Evolutionary conservation across 2,113 vertebrate species (phyloP).

Genomic region (Marmota flaviventris): DNA sequence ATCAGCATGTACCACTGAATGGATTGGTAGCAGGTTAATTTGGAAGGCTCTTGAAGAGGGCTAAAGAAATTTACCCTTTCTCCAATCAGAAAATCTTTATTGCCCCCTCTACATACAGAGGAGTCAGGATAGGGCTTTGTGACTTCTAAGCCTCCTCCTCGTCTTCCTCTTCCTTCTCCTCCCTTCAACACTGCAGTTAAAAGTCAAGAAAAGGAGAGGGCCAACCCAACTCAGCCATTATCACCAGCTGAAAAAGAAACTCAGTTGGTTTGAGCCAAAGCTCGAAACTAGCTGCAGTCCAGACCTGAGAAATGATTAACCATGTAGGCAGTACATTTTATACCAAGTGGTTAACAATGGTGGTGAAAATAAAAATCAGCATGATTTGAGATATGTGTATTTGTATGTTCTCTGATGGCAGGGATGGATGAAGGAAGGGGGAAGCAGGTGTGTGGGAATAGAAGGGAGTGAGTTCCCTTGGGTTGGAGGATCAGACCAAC

Average conservation of each 20-base stretch:
- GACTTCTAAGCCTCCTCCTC: not conserved
- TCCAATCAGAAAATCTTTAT: not conserved
- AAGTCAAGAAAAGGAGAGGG: not conserved
- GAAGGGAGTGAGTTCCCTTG: not conserved
- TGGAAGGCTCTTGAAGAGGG: not conserved
- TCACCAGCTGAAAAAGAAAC: fast-evolving
- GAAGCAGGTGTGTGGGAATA: not conserved
- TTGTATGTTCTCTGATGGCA: not conserved
- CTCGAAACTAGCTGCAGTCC: not conserved
- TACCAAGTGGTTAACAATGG: not conserved
- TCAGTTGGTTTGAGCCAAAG: not conserved
- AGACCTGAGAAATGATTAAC: not conserved
- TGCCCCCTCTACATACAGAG: no score
- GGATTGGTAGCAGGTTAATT: not conserved
- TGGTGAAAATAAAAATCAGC: not conserved
- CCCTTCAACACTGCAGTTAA: not conserved
- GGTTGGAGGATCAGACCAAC: not conserved
- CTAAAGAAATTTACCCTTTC: not conserved
- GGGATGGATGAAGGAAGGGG: not conserved
- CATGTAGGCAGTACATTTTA: fast-evolving
- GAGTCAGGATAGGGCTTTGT: not conserved
- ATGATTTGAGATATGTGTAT: not conserved
- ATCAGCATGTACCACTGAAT: not conserved
- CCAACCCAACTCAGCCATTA: fast-evolving
- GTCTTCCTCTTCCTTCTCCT: no score